These are phyloP conservation scores for Penaeus chinensis DNA, from an alignment of 1,140 invertebrate genomes.

Conservation along the genomic window DNA sequence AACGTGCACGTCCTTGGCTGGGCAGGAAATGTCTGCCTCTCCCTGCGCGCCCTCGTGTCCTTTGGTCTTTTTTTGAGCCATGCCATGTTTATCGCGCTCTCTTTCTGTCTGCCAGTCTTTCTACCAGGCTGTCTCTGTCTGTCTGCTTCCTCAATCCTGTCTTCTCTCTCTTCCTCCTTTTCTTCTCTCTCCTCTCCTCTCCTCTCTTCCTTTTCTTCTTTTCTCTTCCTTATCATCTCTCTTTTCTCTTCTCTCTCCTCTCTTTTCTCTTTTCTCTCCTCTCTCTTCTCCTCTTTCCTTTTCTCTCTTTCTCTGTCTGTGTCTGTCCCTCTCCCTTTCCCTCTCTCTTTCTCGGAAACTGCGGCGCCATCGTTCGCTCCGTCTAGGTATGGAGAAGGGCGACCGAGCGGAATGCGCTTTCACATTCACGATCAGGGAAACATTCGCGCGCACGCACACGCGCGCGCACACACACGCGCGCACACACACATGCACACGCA, in stretches of 20 bases:
- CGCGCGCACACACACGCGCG: background rate
- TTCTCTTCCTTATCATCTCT: background rate
- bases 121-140: slow-evolving; percentile 6
- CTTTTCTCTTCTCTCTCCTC: background rate
- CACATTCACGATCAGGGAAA: no score
- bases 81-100: background rate
- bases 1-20: no score
- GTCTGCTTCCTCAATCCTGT: background rate
- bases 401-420: no score
- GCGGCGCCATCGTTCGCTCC: no score
- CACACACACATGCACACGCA: slow-evolving; percentile 10
- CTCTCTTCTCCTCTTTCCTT: slow-evolving; percentile 13
- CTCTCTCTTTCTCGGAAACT: background rate
- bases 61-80: background rate
- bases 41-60: background rate
- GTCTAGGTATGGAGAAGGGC: no score
- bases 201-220: background rate
- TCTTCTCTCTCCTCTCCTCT: background rate
- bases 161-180: background rate
- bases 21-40: no score
- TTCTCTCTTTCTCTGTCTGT: background rate
- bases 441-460: background rate
- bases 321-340: background rate
- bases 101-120: background rate
- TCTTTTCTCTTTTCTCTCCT: background rate